Percentiles rank a stretch among this genome's conserved stretches.
These are phyloP conservation scores for Lagodon rhomboides DNA, from an alignment of 2,797 vertebrate species.

Conservation along the genomic window DNA sequence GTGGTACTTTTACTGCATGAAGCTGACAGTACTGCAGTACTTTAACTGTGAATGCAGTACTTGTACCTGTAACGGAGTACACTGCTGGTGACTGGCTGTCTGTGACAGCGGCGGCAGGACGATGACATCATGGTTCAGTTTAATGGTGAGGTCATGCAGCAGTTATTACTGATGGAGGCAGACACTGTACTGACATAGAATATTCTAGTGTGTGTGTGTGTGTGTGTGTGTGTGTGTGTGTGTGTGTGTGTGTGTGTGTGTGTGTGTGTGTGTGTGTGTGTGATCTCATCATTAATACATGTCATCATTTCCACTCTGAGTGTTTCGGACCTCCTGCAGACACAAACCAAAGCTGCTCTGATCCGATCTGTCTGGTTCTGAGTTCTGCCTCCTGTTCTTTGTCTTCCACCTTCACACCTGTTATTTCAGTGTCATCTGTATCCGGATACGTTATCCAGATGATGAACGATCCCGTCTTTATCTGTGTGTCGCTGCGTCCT, in stretches of 20 bases:
- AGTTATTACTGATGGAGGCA: constrained; percentile 47
- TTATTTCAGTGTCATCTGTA: no score
- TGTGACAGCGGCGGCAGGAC: background rate
- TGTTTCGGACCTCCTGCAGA: constrained; percentile 28
- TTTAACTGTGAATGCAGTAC: no score
- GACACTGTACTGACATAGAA: constrained; percentile 44
- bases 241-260: constrained; percentile 29
- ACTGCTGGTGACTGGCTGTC: background rate
- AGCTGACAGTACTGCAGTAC: no score
- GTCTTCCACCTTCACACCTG: no score
- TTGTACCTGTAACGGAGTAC: no score
- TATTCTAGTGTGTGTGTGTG: constrained; percentile 57
- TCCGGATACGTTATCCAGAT: no score
- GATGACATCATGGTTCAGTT: constrained; percentile 57
- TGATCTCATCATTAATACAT: constrained; percentile 67
- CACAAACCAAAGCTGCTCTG: background rate
- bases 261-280: constrained; percentile 37
- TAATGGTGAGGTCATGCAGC: constrained; percentile 58
- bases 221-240: constrained; percentile 36
- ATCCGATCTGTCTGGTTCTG: background rate
- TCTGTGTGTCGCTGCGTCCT: no score
- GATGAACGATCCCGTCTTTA: no score
- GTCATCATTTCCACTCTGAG: constrained; percentile 43
- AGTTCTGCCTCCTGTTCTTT: background rate
- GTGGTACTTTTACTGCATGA: no score